Evolutionary conservation across 1,140 invertebrate genomes (phyloP).

Genomic region (Artemia franciscana): DNA sequence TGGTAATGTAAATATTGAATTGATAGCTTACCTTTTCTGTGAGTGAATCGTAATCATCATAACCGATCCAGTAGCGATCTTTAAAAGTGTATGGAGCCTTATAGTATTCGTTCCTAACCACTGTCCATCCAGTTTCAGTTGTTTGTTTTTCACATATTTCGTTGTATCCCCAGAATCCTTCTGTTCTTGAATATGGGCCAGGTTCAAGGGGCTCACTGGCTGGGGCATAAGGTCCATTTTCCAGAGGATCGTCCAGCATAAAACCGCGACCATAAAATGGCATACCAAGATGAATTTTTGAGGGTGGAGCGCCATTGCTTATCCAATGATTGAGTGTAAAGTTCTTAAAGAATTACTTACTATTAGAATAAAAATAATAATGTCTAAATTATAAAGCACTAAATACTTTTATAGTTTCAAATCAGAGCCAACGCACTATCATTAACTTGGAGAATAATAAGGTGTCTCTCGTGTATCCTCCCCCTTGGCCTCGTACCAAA

Average conservation of each 20-base stretch:
- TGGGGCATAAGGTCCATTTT: conserved; percentile 25
- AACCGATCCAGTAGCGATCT: conserved; percentile 25
- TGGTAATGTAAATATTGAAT: no score
- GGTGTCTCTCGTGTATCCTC: no score
- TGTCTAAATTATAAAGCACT: no score
- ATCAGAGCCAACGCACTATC: no score
- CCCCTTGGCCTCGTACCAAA: no score
- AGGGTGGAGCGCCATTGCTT: conserved; percentile 25
- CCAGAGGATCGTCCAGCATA: conserved; percentile 23
- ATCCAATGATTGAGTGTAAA: conserved; percentile 22
- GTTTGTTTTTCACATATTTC: conserved; percentile 26
- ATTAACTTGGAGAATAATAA: no score
- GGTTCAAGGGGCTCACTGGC: conserved; percentile 28
- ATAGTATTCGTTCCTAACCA: conserved; percentile 19
- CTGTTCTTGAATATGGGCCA: conserved; percentile 41
- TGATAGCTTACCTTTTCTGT: conserved; percentile 20
- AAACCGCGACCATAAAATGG: conserved; percentile 40
- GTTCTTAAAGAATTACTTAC: conserved; percentile 10
- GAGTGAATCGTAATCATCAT: conserved; percentile 21
- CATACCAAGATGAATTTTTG: conserved; percentile 40
- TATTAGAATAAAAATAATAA: no score
- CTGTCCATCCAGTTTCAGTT: conserved; percentile 14
- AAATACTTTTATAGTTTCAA: no score
- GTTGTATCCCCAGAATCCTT: conserved; percentile 48
- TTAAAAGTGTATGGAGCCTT: conserved; percentile 22